Percentiles rank a stretch among this genome's conserved stretches.
phyloP scores from a whole-genome alignment of 2,888 invertebrate species.

The Watsonalla binaria region DNA sequence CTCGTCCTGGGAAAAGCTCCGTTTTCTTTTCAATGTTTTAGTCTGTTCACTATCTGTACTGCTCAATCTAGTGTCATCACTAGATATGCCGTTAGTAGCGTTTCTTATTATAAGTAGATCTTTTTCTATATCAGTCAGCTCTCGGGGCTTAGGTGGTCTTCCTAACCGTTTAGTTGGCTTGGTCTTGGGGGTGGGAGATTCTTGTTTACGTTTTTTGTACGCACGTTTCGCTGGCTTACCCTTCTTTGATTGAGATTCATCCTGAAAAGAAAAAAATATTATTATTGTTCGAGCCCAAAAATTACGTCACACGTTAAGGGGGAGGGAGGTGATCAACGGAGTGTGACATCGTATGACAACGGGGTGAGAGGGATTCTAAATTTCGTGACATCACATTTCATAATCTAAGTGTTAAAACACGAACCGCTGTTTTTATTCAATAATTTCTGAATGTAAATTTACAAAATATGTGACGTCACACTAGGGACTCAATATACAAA shows the following conservation, averaged over 20 bases:
- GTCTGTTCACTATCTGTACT: conserved; percentile 36
- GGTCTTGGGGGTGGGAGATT: conserved; percentile 43
- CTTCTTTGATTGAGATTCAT: conserved; percentile 58
- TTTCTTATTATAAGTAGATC: conserved; percentile 63
- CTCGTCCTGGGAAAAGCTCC: conserved; percentile 46
- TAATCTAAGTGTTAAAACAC: too few species aligned
- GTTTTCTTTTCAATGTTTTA: conserved; percentile 44
- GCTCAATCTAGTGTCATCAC: conserved; percentile 47
- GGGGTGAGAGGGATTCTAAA: too few species aligned
- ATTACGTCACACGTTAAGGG: too few species aligned
- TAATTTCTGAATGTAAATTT: too few species aligned
- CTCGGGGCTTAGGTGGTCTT: conserved; percentile 50
- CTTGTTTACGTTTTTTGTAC: conserved; percentile 57
- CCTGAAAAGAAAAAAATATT: conserved; percentile 30
- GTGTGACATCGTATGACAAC: too few species aligned
- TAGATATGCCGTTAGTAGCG: conserved; percentile 52
- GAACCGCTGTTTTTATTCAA: too few species aligned
- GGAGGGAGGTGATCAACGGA: too few species aligned
- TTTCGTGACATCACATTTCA: too few species aligned
- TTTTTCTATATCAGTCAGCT: conserved; percentile 65
- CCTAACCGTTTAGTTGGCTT: conserved; percentile 46
- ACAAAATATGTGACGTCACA: too few species aligned
- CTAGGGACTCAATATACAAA: too few species aligned
- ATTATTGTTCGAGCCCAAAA: too few species aligned
- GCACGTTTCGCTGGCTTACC: conserved; percentile 43